A percentile compares a stretch with the other conserved stretches of the same genome.
Evolutionary conservation across 2,797 vertebrate genomes (phyloP).

Genomic region (Prunella strophiata): DNA sequence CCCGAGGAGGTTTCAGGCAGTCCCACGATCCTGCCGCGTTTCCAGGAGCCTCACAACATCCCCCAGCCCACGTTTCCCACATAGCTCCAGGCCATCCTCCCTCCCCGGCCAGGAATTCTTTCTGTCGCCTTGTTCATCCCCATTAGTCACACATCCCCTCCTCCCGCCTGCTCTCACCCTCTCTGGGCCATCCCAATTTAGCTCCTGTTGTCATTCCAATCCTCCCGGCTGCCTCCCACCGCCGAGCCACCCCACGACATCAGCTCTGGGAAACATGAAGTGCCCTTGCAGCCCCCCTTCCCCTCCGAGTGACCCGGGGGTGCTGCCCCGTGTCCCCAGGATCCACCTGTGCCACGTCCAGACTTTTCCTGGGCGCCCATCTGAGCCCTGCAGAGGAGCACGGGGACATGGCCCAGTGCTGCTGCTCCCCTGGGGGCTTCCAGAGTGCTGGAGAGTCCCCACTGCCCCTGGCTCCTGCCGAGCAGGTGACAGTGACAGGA

Average conservation of each 20-base stretch:
- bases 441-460: background rate
- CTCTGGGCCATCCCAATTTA: conserved; percentile 47
- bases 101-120: conserved; percentile 51
- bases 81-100: background rate
- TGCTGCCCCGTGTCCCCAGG: rapidly evolving
- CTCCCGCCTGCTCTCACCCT: background rate
- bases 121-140: conserved; percentile 31
- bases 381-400: background rate
- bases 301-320: background rate
- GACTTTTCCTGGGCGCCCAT: background rate
- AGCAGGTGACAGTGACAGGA: background rate
- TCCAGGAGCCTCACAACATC: background rate
- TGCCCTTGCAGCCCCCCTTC: background rate
- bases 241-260: rapidly evolving
- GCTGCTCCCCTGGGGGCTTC: background rate
- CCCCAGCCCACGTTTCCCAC: background rate
- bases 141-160: conserved; percentile 36
- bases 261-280: background rate
- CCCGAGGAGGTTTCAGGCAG: background rate
- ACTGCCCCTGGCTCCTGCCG: rapidly evolving
- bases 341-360: rapidly evolving
- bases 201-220: conserved; percentile 54
- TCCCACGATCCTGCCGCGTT: background rate
- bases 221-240: background rate
- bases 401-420: rapidly evolving